Evolutionary conservation across 2,888 invertebrate genomes (phyloP).

Genomic region (Archips xylosteana): DNA sequence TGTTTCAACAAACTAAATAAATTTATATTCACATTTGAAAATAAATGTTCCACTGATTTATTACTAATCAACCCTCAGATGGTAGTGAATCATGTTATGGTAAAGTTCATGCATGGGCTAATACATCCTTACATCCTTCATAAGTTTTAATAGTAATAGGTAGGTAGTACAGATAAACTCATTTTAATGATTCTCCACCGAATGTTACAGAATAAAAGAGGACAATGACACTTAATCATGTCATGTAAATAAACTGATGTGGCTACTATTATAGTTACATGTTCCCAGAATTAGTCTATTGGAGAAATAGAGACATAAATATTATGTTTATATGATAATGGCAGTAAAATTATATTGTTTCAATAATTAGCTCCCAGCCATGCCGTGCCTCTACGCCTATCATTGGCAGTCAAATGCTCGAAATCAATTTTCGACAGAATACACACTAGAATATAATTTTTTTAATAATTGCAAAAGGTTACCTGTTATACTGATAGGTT

Average conservation of each 20-base stretch:
- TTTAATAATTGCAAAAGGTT: neutral
- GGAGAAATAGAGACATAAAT: neutral
- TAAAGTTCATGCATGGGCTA: neutral
- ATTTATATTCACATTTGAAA: neutral
- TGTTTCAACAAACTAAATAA: neutral
- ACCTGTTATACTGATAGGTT: neutral
- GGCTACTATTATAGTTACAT: neutral
- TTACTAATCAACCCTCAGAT: neutral
- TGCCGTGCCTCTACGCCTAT: constrained; percentile 24
- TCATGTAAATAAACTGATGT: constrained; percentile 60
- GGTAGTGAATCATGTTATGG: neutral
- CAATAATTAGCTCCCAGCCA: constrained; percentile 19
- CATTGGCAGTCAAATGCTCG: neutral
- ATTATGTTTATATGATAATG: neutral
- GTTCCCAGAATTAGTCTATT: neutral
- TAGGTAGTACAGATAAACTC: neutral
- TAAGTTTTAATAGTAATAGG: neutral
- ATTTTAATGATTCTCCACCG: neutral
- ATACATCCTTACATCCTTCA: neutral
- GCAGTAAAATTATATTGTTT: neutral
- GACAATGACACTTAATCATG: constrained; percentile 67
- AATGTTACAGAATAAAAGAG: constrained; percentile 47
- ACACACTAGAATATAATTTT: neutral
- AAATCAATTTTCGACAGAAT: neutral
- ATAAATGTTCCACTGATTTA: neutral